Base-by-base conservation (phyloP, 2,888 invertebrate species). In the Busseola fusca region DNA sequence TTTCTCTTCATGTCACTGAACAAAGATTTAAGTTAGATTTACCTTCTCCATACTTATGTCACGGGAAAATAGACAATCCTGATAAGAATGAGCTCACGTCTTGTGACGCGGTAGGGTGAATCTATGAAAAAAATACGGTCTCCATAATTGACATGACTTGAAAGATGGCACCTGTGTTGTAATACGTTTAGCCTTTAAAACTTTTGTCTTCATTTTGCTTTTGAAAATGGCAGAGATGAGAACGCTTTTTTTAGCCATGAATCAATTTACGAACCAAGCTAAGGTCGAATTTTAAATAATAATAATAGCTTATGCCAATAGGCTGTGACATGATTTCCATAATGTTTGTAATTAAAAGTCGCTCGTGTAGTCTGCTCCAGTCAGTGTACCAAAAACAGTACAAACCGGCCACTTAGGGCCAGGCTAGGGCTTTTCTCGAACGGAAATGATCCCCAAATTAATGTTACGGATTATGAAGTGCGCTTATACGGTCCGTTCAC, bases 281-380 rank as follows among this genome's bases (percentile, higher is more conserved):
- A 9, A 9, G 16, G 21, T 40, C 64, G 18, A 58, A 56, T 48
- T 25, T 25, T 65, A 54, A 52, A 69, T 64, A 59, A 69, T 69
- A 58, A 59, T 60, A 42, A 73, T 80, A 75, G 76, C 77, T 83
- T 73, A 81, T 81, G 75, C 62, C 64, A 62, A 50, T 77, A 70
- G 85, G 85, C 86, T 87, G 87, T 87, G 84, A 84, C 45, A 45
- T 27, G 5, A 58, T 72, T 72, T 72, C 64, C 57, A 58, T 65
- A 48, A 25, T 42, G 1, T 72, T 72, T 72, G 40, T 72, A 72
- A 72, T 72, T 64, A 57, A 64, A 64, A 65, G 25, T 64, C 18
- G 57, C 64, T 48, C 48, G 64, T 72, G 0, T 68, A 10, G 3
- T 34, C 3, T 18, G 40, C 14, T 12, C 42, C 16, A 1, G 37